Evolutionary conservation across 2,113 vertebrate species (phyloP).

Genomic region (Corythaeola cristata): DNA sequence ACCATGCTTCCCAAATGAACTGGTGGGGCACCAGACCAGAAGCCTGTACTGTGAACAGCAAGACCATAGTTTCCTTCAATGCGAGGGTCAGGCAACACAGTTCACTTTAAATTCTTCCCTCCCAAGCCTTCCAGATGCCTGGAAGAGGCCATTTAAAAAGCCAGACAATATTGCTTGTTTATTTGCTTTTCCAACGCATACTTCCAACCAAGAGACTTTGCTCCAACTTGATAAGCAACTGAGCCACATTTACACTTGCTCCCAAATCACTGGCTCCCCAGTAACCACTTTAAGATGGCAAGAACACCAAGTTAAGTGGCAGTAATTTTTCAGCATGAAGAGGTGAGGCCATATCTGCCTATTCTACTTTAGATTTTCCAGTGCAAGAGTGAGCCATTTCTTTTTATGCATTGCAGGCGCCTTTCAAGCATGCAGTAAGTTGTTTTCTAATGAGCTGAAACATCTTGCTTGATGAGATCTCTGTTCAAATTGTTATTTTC

Average conservation of each 20-base stretch:
- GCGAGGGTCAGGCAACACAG: background rate
- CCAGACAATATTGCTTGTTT: background rate
- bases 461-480: slow-evolving; percentile 30
- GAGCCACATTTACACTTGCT: background rate
- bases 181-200: background rate
- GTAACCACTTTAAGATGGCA: background rate
- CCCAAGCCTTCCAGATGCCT: background rate
- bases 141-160: background rate
- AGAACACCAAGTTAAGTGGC: background rate
- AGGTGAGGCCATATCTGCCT: slow-evolving; percentile 22
- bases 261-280: background rate
- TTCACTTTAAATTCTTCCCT: background rate
- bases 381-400: background rate
- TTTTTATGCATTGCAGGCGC: background rate
- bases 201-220: background rate
- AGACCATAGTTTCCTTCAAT: background rate
- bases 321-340: slow-evolving; percentile 10
- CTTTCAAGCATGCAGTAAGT: background rate
- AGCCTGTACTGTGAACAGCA: background rate
- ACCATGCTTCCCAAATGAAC: background rate
- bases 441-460: slow-evolving; percentile 36
- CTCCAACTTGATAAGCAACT: background rate
- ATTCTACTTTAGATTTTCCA: slow-evolving; percentile 19
- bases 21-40: background rate
- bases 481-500: slow-evolving; percentile 23